Evolutionary conservation across 2,888 invertebrate species (phyloP), one percentile per base, ranked within the genome.

Genomic region (Lycaena phlaeas): DNA sequence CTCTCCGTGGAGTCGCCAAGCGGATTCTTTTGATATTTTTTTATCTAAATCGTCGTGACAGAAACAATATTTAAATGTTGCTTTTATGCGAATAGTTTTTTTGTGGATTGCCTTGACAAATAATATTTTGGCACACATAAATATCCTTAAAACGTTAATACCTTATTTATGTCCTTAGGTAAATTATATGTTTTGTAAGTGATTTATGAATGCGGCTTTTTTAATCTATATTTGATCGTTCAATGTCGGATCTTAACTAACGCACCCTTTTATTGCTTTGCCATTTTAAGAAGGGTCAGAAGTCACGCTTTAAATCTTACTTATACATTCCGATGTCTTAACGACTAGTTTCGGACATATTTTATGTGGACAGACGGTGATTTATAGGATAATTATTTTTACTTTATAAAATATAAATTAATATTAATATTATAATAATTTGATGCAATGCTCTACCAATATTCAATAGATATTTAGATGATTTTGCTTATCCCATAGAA

Each of bases 231-330:
- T 22, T 34, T 34, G 14, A 34, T 22, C 22, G 34, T 12, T 9
- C 1, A 3, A 18, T 22, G 11, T 22, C 7, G 9, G 7, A 38
- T 10, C n/a, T 7, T 10, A 30, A 26, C 25, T 30, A 25, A 62
- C 60, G 59, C 63, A 58, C 64, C 68, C 64, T 65, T 74, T 70
- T 76, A 77, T 74, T 67, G 59, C 67, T 55, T 46, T 30, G 44
- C 45, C 46, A 45, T 45, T 46, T 51, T 50, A 42, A 44, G 43
- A 49, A 46, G 51, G 50, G 45, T 47, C 42, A 44, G 43, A 42
- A 48, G 49, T 50, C 51, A 53, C 47, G 44, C 43, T 45, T 41
- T 41, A 17, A 14, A 36, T 44, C 30, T 29, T 36, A n/a, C 41
- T 50, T 42, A 36, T 25, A 42, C 12, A 38, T 38, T 17, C 42